Base-by-base conservation (phyloP, 2,113 vertebrate genomes). In the Sinocyclocheilus rhinocerous region DNA sequence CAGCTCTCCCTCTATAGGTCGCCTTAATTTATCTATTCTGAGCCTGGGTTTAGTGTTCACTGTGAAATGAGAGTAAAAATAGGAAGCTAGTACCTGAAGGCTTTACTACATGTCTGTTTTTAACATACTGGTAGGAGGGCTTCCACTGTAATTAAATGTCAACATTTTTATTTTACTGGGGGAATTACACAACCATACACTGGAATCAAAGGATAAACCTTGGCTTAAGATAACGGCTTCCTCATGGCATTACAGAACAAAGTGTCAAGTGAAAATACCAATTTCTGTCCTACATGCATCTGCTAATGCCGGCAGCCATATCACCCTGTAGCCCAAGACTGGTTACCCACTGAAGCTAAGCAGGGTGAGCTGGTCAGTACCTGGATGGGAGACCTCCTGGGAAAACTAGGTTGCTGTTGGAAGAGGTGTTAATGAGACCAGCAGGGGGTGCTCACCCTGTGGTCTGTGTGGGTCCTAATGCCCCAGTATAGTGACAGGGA, bases 171-270 rank as follows among this genome's bases (percentile, higher is more conserved):
- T 61, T 92, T 93, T 93, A 89, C 90, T 90, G 85, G 39, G 83
- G 79, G 87, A 93, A 92, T 92, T 91, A 93, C 89, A 93, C 89
- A 76, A 91, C 91, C 88, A 75, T 59, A 90, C 90, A 91, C 91
- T 90, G 63, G 90, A 92, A 94, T 94, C 93, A 95, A 93, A 94
- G 92, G 90, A 92, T 92, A 91, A 92, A 92, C 80, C 88, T 89
- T 89, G 90, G 90, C 91, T 91, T 84, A 78, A 8, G 22, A 61
- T 42, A 84, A 88, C 90, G 89, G 86, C 89, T 86, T 92, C 88
- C 90, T 81, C 87, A 59, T 86, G 26, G 69, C 85, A 85, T 89
- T 86, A 88, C 59, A 90, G 91, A 93, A 92, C 90, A 93, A 94
- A 92, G 91, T 89, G 91, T 89, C 61, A 73, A 76, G 76, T 84